Evolutionary conservation across 1,140 invertebrate species (phyloP).

Genomic region (Lucilia sericata): DNA sequence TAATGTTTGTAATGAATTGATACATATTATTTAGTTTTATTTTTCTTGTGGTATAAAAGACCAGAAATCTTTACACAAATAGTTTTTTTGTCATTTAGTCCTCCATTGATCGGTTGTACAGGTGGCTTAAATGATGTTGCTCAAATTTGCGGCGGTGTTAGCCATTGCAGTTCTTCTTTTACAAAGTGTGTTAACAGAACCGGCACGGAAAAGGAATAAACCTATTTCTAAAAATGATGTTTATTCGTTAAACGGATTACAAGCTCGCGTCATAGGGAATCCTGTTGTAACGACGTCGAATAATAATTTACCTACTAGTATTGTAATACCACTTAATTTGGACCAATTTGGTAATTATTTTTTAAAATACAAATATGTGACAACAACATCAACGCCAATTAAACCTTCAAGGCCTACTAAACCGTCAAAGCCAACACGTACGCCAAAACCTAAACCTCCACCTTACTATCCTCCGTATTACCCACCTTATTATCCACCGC

Average conservation of each 20-base stretch:
- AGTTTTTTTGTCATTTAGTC: not conserved
- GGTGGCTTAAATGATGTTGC: not conserved
- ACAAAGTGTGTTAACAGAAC: not conserved
- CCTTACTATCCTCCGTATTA: not conserved
- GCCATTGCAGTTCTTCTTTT: not conserved
- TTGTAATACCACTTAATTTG: not conserved
- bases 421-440: no score
- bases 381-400: no score
- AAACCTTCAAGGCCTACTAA: no score
- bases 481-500: not conserved
- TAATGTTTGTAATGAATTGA: no score
- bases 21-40: no score
- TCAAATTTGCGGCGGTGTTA: not conserved
- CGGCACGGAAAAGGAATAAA: not conserved
- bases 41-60: not conserved
- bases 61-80: not conserved
- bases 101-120: not conserved
- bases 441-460: constrained; percentile 16
- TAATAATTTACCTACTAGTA: not conserved
- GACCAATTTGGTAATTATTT: not conserved
- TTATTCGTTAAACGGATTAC: not conserved
- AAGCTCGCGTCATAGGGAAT: not conserved
- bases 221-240: not conserved
- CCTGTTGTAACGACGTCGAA: not conserved
- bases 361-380: not conserved